Conservation (phyloP, 2,888 invertebrate genomes). For the Eudasyphora cyanicolor region DNA sequence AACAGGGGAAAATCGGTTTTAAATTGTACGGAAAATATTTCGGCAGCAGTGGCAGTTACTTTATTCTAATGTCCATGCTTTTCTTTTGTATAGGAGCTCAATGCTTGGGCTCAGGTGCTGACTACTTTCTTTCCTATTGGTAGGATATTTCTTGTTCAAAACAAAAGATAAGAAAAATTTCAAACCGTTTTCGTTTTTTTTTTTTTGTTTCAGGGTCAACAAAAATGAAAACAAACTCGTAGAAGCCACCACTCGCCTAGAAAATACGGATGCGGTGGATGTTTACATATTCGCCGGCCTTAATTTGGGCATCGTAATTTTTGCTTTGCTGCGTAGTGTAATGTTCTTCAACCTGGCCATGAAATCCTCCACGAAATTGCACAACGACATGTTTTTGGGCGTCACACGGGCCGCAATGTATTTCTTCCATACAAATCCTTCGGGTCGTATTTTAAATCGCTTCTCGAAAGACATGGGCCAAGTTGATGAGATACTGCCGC, state of each 20-base stretch:
- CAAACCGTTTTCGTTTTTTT: background rate
- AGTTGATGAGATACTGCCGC: conserved; percentile 80
- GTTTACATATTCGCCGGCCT: conserved; percentile 81
- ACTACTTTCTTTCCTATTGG: conserved; percentile 90
- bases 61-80: conserved; percentile 82
- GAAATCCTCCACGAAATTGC: conserved; percentile 88
- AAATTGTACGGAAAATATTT: conserved; percentile 86
- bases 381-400: conserved; percentile 90
- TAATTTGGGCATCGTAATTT: conserved; percentile 78
- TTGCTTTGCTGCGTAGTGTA: conserved; percentile 77
- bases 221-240: conserved; percentile 69
- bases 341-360: conserved; percentile 83
- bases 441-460: conserved; percentile 90
- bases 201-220: conserved; percentile 74
- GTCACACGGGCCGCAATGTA: conserved; percentile 91
- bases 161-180: no score
- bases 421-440: conserved; percentile 94
- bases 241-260: background rate
- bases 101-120: conserved; percentile 86
- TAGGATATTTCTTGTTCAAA: conserved; percentile 63
- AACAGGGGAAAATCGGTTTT: conserved; percentile 84
- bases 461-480: conserved; percentile 93
- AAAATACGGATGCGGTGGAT: conserved; percentile 72
- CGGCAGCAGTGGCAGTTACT: conserved; percentile 85
- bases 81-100: conserved; percentile 85